These are phyloP conservation scores for Tenodera sinensis DNA, from an alignment of 2,888 invertebrate genomes.

Conservation along the genomic window DNA sequence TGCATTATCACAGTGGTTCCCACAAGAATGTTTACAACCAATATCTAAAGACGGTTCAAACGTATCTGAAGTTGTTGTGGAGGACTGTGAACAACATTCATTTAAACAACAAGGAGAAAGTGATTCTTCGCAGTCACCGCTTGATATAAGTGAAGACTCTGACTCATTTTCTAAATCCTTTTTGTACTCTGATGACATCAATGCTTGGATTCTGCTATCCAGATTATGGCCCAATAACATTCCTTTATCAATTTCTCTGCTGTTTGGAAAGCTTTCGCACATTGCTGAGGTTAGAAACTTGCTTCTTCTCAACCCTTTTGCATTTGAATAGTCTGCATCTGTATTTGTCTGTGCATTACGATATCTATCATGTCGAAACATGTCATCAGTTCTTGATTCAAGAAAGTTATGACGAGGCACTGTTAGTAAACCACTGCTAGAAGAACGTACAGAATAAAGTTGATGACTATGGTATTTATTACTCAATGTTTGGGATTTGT, in stretches of 20 bases:
- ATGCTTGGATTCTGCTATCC: not conserved
- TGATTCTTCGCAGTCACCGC: constrained; percentile 13
- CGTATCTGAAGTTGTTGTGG: constrained; percentile 18
- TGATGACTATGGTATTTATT: not conserved
- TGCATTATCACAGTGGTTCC: not conserved
- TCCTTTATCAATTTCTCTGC: not conserved
- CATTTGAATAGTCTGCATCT: not conserved
- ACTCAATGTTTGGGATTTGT: not conserved
- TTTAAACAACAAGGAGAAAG: not conserved
- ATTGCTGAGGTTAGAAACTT: not conserved
- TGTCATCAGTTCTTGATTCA: not conserved
- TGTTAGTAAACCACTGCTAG: not conserved
- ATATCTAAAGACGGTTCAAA: not conserved
- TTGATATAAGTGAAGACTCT: constrained; percentile 18
- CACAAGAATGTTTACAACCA: not conserved
- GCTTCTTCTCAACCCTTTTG: not conserved
- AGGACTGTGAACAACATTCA: constrained; percentile 24
- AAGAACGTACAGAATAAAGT: not conserved
- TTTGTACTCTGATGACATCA: not conserved
- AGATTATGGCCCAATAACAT: not conserved
- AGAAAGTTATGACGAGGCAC: not conserved
- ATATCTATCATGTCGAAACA: not conserved
- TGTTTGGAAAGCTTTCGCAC: not conserved
- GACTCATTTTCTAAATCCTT: not conserved
- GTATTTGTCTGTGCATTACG: constrained; percentile 5